Percentiles rank a stretch among this genome's conserved stretches.
phyloP scores from a whole-genome alignment of 2,113 vertebrate species.

The Tamias sibiricus region DNA sequence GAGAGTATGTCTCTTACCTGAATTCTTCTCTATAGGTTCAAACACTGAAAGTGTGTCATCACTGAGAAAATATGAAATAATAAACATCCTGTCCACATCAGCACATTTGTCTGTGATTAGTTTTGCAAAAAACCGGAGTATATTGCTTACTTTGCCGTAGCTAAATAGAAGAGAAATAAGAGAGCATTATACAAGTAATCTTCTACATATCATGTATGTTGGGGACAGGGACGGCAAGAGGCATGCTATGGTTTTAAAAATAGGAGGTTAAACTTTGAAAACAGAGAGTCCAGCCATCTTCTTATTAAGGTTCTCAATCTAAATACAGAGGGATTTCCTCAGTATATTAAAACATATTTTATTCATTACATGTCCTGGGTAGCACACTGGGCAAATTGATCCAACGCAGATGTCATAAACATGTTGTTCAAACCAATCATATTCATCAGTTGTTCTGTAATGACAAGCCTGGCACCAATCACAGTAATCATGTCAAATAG shows the following conservation, averaged over 20 bases:
- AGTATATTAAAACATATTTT: conserved; percentile 42
- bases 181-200: conserved; percentile 30
- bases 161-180: conserved; percentile 81
- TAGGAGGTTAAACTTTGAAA: conserved; percentile 21
- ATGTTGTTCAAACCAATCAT: conserved; percentile 1
- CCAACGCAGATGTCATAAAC: conserved; percentile 29
- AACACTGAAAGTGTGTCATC: conserved; percentile 93
- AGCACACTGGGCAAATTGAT: background rate
- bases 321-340: conserved; percentile 19
- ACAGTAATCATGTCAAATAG: background rate
- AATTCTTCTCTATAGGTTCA: conserved; percentile 89
- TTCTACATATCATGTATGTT: background rate
- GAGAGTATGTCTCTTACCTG: conserved; percentile 87
- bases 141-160: conserved; percentile 88
- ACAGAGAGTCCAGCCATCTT: background rate
- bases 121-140: conserved; percentile 90
- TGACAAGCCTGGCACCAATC: background rate
- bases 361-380: conserved; percentile 9
- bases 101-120: conserved; percentile 84
- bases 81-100: conserved; percentile 88
- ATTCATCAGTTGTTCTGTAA: background rate
- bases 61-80: conserved; percentile 92
- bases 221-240: background rate
- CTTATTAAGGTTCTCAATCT: conserved; percentile 56
- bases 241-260: background rate